These are phyloP conservation scores for Agonopterix subpropinquella DNA, from an alignment of 2,888 invertebrate genomes.

Conservation along the genomic window DNA sequence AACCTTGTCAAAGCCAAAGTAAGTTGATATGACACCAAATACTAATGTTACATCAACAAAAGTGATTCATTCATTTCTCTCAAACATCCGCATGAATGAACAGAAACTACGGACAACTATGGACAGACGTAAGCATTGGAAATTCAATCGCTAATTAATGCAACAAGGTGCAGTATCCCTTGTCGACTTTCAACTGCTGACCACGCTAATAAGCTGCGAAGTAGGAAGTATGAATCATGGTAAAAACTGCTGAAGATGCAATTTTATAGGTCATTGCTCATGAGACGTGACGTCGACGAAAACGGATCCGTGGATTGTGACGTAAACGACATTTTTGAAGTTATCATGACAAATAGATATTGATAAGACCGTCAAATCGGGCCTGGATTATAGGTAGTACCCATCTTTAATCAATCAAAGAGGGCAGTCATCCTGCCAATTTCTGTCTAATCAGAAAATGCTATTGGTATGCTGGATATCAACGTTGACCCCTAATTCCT, in stretches of 20 bases:
- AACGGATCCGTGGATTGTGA: conserved; percentile 15
- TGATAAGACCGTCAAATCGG: too few species aligned
- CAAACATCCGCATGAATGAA: conserved; percentile 25
- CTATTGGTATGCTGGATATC: too few species aligned
- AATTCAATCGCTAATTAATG: conserved; percentile 11
- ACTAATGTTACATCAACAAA: conserved; percentile 24
- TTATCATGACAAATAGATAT: too few species aligned
- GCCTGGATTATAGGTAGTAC: too few species aligned
- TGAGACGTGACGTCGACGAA: conserved; percentile 18
- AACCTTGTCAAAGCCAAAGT: conserved; percentile 5
- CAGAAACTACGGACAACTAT: too few species aligned
- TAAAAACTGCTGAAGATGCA: conserved; percentile 26
- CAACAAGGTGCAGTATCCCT: conserved; percentile 15
- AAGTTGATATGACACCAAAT: background rate
- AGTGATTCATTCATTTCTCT: conserved; percentile 53
- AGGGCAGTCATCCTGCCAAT: too few species aligned
- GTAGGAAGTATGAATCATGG: conserved; percentile 31
- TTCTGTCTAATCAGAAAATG: too few species aligned
- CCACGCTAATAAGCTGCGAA: conserved; percentile 14
- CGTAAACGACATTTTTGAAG: too few species aligned
- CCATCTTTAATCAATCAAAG: too few species aligned
- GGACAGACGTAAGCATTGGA: conserved; percentile 9
- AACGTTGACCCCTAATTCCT: too few species aligned
- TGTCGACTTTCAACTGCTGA: conserved; percentile 15
- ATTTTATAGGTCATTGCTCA: conserved; percentile 39